Percentiles rank a stretch among this genome's conserved stretches.
Conservation (phyloP, 2,888 invertebrate species). For the Willowsia nigromaculata region DNA sequence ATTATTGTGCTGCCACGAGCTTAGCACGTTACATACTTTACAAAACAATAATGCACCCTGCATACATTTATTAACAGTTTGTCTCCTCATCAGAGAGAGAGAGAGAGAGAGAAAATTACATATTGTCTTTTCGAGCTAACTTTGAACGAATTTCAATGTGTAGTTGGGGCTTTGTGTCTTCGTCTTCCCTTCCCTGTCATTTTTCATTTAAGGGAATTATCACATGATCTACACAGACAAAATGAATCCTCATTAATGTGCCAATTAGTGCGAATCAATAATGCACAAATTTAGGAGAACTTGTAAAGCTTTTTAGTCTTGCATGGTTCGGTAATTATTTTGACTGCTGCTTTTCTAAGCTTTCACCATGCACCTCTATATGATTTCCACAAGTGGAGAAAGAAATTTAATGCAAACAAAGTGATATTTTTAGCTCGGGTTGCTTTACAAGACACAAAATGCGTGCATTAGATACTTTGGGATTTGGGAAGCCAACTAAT, state of each 20-base stretch:
- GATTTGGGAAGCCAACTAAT: too few relatives aligned
- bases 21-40: not conserved
- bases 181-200: conserved; percentile 21
- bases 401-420: not conserved
- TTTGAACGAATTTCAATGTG: not conserved
- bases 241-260: conserved; percentile 57
- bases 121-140: not conserved
- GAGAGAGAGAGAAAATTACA: not conserved
- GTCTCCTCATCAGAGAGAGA: not conserved
- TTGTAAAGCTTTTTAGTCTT: not conserved
- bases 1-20: conserved; percentile 6
- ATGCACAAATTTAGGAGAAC: conserved; percentile 4
- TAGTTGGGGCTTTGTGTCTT: not conserved
- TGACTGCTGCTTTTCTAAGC: not conserved
- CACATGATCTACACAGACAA: conserved; percentile 25
- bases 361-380: not conserved
- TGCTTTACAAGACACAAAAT: too few relatives aligned
- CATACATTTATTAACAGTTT: not conserved
- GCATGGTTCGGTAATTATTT: not conserved
- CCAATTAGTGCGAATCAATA: conserved; percentile 68
- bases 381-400: not conserved
- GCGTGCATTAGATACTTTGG: too few relatives aligned
- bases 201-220: conserved; percentile 48
- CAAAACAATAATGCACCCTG: not conserved
- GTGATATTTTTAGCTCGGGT: not conserved